These are phyloP conservation scores for Idris sp. DNA, from an alignment of 1,140 invertebrate genomes.

Conservation along the genomic window DNA sequence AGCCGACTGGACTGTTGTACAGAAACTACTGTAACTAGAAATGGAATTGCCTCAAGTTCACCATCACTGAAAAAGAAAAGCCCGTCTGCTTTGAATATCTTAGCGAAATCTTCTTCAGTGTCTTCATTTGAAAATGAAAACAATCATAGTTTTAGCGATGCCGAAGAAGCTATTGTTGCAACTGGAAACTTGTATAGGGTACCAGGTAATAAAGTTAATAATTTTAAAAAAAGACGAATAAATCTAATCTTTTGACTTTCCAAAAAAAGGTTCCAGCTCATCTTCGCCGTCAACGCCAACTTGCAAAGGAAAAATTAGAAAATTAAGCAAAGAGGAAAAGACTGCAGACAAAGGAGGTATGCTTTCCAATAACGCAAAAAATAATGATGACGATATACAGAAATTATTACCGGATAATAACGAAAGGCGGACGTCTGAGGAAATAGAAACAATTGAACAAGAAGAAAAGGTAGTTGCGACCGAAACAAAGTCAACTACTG, in stretches of 20 bases:
- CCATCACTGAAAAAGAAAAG: constrained; percentile 69
- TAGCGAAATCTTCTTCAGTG: constrained; percentile 67
- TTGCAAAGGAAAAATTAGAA: constrained; percentile 71
- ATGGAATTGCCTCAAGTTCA: constrained; percentile 69
- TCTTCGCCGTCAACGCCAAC: constrained; percentile 71
- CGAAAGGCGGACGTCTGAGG: constrained; percentile 57
- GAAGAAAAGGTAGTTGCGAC: too few species aligned
- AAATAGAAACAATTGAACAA: too few species aligned
- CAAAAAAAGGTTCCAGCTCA: constrained; percentile 64
- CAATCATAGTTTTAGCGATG: constrained; percentile 74
- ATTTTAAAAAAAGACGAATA: too few species aligned
- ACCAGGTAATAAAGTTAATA: too few species aligned
- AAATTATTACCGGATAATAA: constrained; percentile 56
- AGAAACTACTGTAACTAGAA: constrained; percentile 68
- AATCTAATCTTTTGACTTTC: too few species aligned
- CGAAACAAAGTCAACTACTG: too few species aligned
- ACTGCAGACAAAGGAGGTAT: constrained; percentile 69
- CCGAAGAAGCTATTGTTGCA: constrained; percentile 74
- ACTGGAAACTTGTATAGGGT: constrained; percentile 70
- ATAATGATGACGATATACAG: constrained; percentile 57
- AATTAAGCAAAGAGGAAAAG: constrained; percentile 73
- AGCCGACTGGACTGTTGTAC: constrained; percentile 66
- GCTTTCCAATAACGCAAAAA: constrained; percentile 62
- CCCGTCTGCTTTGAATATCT: constrained; percentile 58
- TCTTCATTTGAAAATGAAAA: constrained; percentile 72